Conservation (phyloP, 2,797 vertebrate species). For the Capromys pilorides region DNA sequence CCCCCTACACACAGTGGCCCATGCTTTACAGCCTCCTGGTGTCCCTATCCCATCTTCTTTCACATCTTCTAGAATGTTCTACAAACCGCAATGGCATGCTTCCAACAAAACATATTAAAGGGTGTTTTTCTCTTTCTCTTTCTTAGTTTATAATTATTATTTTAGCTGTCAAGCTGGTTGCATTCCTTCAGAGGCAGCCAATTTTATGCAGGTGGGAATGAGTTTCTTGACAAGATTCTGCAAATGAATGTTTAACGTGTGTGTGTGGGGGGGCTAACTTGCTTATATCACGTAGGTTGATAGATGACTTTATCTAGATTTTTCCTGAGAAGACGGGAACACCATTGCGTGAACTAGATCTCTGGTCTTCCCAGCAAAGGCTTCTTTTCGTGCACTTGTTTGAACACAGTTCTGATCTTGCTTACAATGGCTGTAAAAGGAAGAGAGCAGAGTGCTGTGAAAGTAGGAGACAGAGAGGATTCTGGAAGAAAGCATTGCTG, state of each 20-base stretch:
- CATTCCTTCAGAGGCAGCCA: neutral
- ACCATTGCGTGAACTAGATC: neutral
- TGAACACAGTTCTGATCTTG: slow-evolving; percentile 27
- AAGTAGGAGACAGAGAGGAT: neutral
- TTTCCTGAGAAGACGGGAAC: neutral
- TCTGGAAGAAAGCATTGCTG: slow-evolving; percentile 28
- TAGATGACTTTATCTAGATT: neutral
- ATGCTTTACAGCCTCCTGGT: neutral
- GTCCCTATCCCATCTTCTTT: neutral
- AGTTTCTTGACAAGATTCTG: neutral
- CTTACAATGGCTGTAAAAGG: neutral
- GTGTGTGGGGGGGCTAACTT: neutral
- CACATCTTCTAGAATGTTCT: slow-evolving; percentile 36
- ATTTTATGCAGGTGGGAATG: neutral
- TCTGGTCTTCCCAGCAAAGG: neutral
- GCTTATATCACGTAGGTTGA: neutral
- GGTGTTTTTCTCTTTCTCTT: slow-evolving; percentile 42
- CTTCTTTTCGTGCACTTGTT: neutral
- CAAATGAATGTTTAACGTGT: neutral
- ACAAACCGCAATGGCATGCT: slow-evolving; percentile 24
- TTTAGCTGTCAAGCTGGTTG: slow-evolving; percentile 6
- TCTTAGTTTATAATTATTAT: slow-evolving; percentile 46
- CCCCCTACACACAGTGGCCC: neutral
- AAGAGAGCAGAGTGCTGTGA: slow-evolving; percentile 27
- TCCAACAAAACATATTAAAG: slow-evolving; percentile 28